Base-by-base conservation (phyloP, 2,888 invertebrate species). In the Cartodere bifasciata region DNA sequence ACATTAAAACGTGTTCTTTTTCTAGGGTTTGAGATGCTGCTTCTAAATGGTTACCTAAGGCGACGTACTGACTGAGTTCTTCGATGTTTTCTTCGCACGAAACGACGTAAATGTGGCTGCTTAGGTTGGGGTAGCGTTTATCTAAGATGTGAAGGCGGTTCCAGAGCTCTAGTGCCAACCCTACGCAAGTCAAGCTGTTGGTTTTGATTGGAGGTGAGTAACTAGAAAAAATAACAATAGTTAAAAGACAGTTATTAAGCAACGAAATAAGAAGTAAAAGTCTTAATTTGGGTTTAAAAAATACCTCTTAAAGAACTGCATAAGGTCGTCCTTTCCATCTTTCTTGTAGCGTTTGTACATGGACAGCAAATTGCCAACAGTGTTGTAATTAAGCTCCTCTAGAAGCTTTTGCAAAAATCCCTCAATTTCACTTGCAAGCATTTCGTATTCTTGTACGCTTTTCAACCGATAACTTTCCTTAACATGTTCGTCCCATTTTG, bases 41-140 rank as follows among this genome's bases (percentile, higher is more conserved):
- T 28, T 68, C 67, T 9, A 72, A 65, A 5, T 70, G 68, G 37
- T 65, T 60, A 32, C 67, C 62, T 40, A 72, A 67, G 42, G 71
- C 72, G 29, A 70, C 66, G 39, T 79, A 79, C 40, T 67, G 63
- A 26, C 67, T 61, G 32, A 70, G 61, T 25, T 64, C 66, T 43
- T 70, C 69, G 37, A 79, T 75, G 37, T 82, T 80, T 63, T 91
- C 91, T 63, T 90, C 90, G 53, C 88, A 90, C 9, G 90, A 90
- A 28, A 80, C 79, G 45, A 90, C 65, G 50, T 73, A 80, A 36
- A 81, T 62, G 48, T 73, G 68, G 35, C 68, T 64, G 20, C 70
- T 69, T 45, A 85, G 63, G 28, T 77, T 75, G 4, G 78, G 74
- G 49, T 74, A 77, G 54, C 71, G 67, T 50, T 72, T 63, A 40